Conservation (phyloP, 1,140 invertebrate genomes). For the Saccostrea cuccullata region DNA sequence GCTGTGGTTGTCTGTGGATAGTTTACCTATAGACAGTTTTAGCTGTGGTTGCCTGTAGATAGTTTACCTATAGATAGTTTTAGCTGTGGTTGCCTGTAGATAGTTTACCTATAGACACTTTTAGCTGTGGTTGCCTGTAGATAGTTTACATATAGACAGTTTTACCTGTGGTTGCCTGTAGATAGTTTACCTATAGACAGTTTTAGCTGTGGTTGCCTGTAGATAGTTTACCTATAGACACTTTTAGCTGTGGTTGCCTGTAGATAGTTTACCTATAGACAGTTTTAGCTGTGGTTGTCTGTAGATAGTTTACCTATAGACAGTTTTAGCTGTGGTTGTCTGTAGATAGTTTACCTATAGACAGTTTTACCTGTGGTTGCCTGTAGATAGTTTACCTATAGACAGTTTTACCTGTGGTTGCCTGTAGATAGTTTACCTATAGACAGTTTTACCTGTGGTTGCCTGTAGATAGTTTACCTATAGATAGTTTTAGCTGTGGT, state of each 20-base stretch:
- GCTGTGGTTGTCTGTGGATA: no score
- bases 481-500: conserved; percentile 91
- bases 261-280: conserved; percentile 81
- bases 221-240: conserved; percentile 7
- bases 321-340: background rate
- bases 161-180: no score
- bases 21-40: no score
- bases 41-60: no score
- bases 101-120: no score
- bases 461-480: conserved; percentile 81
- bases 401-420: background rate
- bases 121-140: conserved; percentile 72
- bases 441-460: conserved; percentile 11
- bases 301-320: conserved; percentile 76
- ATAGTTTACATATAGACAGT: conserved; percentile 81
- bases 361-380: background rate
- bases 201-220: conserved; percentile 64
- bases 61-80: no score
- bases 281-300: conserved; percentile 77
- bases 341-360: conserved; percentile 1
- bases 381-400: conserved; percentile 6
- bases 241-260: conserved; percentile 9
- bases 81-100: no score
- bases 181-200: no score
- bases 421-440: background rate